Percentiles rank a stretch among this genome's conserved stretches.
Conservation (phyloP, 64 coral and sea anemone species). For the Dendronephthya gigantea region DNA sequence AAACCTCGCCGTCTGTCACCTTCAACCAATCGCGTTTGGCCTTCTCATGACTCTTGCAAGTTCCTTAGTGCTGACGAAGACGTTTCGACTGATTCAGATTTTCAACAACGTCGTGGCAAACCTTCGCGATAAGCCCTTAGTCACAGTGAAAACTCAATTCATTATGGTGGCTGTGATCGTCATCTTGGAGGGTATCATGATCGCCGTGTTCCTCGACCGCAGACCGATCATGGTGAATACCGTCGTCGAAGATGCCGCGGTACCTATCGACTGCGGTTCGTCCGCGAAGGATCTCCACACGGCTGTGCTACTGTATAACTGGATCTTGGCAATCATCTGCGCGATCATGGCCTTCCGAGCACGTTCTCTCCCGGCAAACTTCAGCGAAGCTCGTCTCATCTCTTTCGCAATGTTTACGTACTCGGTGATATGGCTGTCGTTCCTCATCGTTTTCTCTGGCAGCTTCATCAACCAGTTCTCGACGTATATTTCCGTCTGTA, state of each 20-base stretch:
- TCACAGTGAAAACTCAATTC: not conserved
- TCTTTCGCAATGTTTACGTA: conserved; percentile 52
- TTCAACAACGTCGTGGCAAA: conserved; percentile 45
- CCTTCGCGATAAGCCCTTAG: conserved; percentile 37
- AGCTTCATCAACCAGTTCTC: conserved; percentile 32
- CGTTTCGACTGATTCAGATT: conserved; percentile 44
- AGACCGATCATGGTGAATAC: not conserved
- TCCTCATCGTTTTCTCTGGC: conserved; percentile 44
- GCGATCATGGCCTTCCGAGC: conserved; percentile 54
- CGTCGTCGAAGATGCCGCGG: not conserved
- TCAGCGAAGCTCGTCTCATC: conserved; percentile 62
- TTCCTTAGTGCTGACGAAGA: conserved; percentile 50
- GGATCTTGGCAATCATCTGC: conserved; percentile 43
- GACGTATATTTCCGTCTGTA: conserved; percentile 40
- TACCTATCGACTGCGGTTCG: conserved; percentile 21
- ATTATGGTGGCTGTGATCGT: not conserved
- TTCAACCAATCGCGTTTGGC: conserved; percentile 29
- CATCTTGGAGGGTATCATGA: not conserved
- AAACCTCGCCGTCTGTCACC: conserved; percentile 19
- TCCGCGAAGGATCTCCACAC: conserved; percentile 23
- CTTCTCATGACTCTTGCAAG: conserved; percentile 34
- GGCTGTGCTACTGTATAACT: conserved; percentile 43
- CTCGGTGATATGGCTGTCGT: conserved; percentile 49
- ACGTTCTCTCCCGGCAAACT: conserved; percentile 50
- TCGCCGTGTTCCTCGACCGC: not conserved